Conservation (phyloP, 2,113 vertebrate species). For the Heloderma charlesbogerti region DNA sequence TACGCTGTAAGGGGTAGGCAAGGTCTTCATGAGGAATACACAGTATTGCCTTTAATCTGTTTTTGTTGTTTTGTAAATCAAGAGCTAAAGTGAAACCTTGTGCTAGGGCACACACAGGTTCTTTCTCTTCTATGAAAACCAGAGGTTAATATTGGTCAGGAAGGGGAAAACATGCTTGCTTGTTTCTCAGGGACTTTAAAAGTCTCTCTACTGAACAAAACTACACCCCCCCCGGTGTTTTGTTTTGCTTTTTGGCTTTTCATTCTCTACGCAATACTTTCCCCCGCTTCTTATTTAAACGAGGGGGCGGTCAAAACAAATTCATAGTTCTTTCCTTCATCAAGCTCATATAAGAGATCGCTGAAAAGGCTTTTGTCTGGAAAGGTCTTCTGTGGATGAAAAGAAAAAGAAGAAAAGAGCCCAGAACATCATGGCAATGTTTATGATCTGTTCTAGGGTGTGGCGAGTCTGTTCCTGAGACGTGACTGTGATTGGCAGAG, state of each 20-base stretch:
- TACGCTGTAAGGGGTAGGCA: slow-evolving; percentile 13
- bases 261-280: not conserved
- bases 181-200: not conserved
- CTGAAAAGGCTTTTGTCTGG: not conserved
- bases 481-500: not conserved
- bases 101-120: not conserved
- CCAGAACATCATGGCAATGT: slow-evolving; percentile 2
- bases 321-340: slow-evolving; percentile 2
- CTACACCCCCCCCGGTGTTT: not conserved
- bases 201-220: not conserved
- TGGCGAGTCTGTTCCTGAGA: slow-evolving; percentile 18
- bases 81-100: not conserved
- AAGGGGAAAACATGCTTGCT: not conserved
- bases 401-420: not conserved
- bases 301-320: not conserved
- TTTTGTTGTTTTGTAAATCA: not conserved
- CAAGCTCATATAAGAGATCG: not conserved
- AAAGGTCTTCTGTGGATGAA: not conserved
- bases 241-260: not conserved
- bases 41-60: not conserved
- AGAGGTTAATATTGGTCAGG: not conserved
- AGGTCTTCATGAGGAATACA: not conserved
- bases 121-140: not conserved
- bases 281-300: not conserved
- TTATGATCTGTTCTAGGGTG: slow-evolving; percentile 20